phyloP scores from a whole-genome alignment of 2,113 vertebrate genomes.

The Morone chrysops region DNA sequence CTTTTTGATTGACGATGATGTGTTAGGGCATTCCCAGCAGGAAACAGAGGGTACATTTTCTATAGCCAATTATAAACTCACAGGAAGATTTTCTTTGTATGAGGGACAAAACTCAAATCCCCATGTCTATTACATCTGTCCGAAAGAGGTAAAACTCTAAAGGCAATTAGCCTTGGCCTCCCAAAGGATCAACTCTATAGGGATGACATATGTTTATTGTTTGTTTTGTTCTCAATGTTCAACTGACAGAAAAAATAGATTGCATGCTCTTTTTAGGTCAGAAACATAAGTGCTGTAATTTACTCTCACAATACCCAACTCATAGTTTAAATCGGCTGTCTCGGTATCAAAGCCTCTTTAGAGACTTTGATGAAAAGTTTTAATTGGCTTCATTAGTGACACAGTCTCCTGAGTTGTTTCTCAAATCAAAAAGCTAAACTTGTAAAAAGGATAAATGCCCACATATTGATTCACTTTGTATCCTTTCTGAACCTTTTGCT shows the following conservation, averaged over 20 bases:
- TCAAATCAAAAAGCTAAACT: slow-evolving; percentile 44
- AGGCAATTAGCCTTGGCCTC: slow-evolving; percentile 75
- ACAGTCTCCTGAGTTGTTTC: slow-evolving; percentile 43
- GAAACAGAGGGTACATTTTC: slow-evolving; percentile 48
- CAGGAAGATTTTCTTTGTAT: slow-evolving; percentile 56
- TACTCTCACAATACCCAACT: slow-evolving; percentile 30
- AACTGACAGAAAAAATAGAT: slow-evolving; percentile 56
- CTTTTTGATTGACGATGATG: slow-evolving; percentile 47
- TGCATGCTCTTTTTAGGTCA: slow-evolving; percentile 53
- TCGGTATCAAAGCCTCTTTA: slow-evolving; percentile 50
- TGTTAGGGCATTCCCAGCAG: slow-evolving; percentile 27
- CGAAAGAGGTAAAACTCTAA: slow-evolving; percentile 63
- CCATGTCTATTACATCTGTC: slow-evolving; percentile 70
- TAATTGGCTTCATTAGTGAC: slow-evolving; percentile 63
- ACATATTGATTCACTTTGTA: slow-evolving; percentile 34
- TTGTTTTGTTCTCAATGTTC: slow-evolving; percentile 52
- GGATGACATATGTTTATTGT: slow-evolving; percentile 81
- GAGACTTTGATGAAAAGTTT: slow-evolving; percentile 66
- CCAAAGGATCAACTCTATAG: slow-evolving; percentile 75
- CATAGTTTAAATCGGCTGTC: slow-evolving; percentile 31
- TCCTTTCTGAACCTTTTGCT: slow-evolving; percentile 32
- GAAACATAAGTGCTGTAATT: slow-evolving; percentile 38
- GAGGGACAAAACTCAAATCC: slow-evolving; percentile 58
- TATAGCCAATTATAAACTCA: slow-evolving; percentile 60
- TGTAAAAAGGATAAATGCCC: slow-evolving; percentile 35